phyloP scores from a whole-genome alignment of 2,113 vertebrate species.

The Muntiacus reevesi region DNA sequence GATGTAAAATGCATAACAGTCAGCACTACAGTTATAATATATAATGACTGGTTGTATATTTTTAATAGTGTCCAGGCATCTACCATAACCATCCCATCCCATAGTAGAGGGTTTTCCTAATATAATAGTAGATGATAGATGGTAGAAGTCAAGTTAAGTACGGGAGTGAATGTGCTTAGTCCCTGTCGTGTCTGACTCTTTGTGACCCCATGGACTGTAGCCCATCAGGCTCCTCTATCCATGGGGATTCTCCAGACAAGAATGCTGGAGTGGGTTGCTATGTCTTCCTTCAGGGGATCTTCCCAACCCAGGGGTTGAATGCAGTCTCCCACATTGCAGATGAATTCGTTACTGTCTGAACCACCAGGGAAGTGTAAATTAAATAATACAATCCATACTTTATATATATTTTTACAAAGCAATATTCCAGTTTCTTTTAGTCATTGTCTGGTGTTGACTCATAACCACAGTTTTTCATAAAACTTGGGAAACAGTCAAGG shows the following conservation, averaged over 20 bases:
- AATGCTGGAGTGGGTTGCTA: not conserved
- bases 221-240: not conserved
- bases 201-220: not conserved
- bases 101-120: not conserved
- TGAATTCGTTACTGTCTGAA: not conserved
- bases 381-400: not conserved
- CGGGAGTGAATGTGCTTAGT: not conserved
- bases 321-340: not conserved
- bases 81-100: not conserved
- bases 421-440: not conserved
- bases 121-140: not conserved
- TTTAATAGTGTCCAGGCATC: not conserved
- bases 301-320: not conserved
- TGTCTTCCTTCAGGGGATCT: not conserved
- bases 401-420: not conserved
- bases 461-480: conserved; percentile 4
- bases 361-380: not conserved
- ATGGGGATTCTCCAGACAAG: not conserved
- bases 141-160: not conserved
- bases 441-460: conserved; percentile 5
- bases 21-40: not conserved
- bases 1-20: not conserved
- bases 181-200: not conserved
- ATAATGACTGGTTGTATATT: not conserved
- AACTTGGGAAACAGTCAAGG: not conserved